These are phyloP conservation scores for Holothuria glaberrima DNA, from an alignment of 35 echinoderm and acorn worm species.

Conservation along the genomic window DNA sequence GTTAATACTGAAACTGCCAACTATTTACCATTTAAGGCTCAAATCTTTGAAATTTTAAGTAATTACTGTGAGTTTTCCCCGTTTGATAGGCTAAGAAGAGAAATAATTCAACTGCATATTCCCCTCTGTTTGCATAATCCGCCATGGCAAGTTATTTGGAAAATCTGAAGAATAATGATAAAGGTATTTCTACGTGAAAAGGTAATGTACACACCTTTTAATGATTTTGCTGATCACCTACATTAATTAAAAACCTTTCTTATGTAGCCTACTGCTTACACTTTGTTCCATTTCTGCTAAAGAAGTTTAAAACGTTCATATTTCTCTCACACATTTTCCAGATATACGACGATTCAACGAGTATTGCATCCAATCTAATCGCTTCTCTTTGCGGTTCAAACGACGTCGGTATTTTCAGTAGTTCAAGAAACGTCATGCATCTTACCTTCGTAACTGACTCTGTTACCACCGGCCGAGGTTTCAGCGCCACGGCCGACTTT, in stretches of 20 bases:
- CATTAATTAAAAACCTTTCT: not conserved
- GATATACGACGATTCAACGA: conserved; percentile 8
- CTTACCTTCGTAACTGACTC: conserved; percentile 23
- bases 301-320: no score
- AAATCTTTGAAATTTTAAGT: no score
- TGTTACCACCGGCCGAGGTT: not conserved
- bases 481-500: not conserved
- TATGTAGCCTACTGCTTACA: not conserved
- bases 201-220: not conserved
- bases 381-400: conserved; percentile 1
- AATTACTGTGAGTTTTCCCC: no score
- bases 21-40: no score
- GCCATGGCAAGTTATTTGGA: no score
- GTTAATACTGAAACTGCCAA: no score
- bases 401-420: not conserved
- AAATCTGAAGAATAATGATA: no score
- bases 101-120: no score
- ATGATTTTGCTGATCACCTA: not conserved
- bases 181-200: no score
- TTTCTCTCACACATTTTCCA: not conserved
- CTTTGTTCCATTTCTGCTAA: no score
- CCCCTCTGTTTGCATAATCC: no score
- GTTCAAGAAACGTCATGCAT: not conserved
- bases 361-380: not conserved
- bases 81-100: no score